Evolutionary conservation across 1,140 invertebrate genomes (phyloP), one percentile per base, ranked within the genome.

Genomic region (Diorhabda sublineata): DNA sequence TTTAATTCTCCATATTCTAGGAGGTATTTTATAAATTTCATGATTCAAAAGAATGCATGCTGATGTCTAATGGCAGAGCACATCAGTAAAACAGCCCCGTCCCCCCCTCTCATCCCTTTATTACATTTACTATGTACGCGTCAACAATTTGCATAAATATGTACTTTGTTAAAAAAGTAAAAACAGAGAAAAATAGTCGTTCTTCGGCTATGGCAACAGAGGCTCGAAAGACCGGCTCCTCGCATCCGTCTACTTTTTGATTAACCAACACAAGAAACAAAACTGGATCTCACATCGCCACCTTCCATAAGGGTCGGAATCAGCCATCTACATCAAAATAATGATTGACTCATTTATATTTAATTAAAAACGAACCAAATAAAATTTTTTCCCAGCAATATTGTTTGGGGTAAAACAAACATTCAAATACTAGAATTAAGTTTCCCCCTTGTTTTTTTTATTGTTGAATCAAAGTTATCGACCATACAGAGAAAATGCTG

Each of bases 121-220:
- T 47, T 62, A 62, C n/a, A 47, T 7, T n/a, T 11, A 11, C 11
- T 62, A 45, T 41, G 59, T 61, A 61, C 42, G 44, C 61, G 61
- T n/a, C 61, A 62, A 11, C 42, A 11, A 62, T 62, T 62, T 62
- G 61, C 61, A 62, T 62, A 62, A 62, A 62, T 62, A 62, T 62
- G 61, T 62, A 62, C 61, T 62, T 44, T 44, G 61, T 62, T 62
- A 62, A 62, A 62, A 47, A 44, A 62, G 61, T 45, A 62, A 62
- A 62, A 62, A 62, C 44, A 52, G 47, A 62, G 61, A 62, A 62
- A 62, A 62, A 62, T 62, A 44, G 47, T 52, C 47, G 47, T 4
- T 6, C 47, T 8, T 52, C 47, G 47, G 47, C 47, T 8, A n/a
- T n/a, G n/a, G 47, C 47, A n/a, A 26, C 47, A n/a, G 47, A 8